Evolutionary conservation across 2,797 vertebrate genomes (phyloP).

Genomic region (Hipposideros larvatus): DNA sequence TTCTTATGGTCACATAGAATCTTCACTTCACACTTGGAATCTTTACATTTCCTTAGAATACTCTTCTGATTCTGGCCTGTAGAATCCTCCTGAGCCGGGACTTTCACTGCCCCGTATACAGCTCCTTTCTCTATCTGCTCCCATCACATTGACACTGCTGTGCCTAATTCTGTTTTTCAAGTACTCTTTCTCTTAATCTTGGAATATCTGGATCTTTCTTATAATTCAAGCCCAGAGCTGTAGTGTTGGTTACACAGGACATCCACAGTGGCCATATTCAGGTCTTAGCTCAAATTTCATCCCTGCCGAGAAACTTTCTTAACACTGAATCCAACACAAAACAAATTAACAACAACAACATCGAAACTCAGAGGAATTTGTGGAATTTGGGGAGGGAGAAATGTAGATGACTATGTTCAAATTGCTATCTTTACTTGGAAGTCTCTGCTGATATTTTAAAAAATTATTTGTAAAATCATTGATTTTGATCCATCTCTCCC

Average conservation of each 20-base stretch:
- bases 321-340: not conserved
- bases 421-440: not conserved
- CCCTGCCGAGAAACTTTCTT: not conserved
- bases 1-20: not conserved
- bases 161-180: not conserved
- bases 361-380: slow-evolving; percentile 7
- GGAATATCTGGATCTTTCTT: not conserved
- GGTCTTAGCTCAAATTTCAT: not conserved
- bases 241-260: not conserved
- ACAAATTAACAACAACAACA: not conserved
- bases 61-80: not conserved
- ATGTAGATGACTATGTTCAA: not conserved
- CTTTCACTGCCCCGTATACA: not conserved
- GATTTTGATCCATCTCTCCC: not conserved
- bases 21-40: too few species aligned
- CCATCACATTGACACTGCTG: not conserved
- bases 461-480: not conserved
- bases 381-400: not conserved
- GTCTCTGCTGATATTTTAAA: not conserved
- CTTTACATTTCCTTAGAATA: not conserved
- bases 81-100: not conserved
- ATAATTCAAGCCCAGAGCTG: not conserved
- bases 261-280: not conserved
- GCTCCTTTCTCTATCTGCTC: not conserved
- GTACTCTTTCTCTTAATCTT: not conserved